Evolutionary conservation across 2,888 invertebrate species (phyloP), one percentile per base, ranked within the genome.

Genomic region (Monoplex corrugatus): DNA sequence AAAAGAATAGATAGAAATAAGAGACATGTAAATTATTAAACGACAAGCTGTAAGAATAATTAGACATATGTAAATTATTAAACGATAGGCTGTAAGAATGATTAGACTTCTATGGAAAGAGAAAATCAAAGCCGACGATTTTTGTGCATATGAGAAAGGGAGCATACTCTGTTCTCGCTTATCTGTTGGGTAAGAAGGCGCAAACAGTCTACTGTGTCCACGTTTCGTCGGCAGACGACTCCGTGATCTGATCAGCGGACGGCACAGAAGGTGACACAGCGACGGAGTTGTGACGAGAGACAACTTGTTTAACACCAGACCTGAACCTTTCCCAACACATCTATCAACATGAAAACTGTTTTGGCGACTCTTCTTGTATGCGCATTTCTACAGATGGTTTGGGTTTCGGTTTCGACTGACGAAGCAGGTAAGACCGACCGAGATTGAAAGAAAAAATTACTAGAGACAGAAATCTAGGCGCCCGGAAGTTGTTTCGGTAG

Each of bases 351-450:
- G 84, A 84, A 84, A 38, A 84, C 84, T 32, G 13, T 57, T 16
- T 19, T 32, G 50, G 57, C 84, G 35, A 32, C 38, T 8, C 6
- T 84, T 57, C 44, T 84, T 23, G 16, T 84, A 6, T 84, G 19
- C 43, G 57, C 35, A 6, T 16, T 84, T 84, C 57, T 84, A 8
- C 84, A 84, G 28, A 19, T 84, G 50, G 50, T 38, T 57, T 84
- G 84, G 84, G 16, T 84, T 84, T 84, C 84, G 50, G 35, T 84
- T 57, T 84, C 84, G 1, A 57, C 57, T 8, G 84, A 57, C 57
- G 57, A 84, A 45, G 32, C 44, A 83, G 84, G 84, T 84, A 57
- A 84, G 84, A 80, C n/a, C n/a, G n/a, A n/a, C n/a, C n/a, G n/a
- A n/a, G n/a, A n/a, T n/a, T n/a, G n/a, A n/a, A n/a, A n/a, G n/a